Evolutionary conservation across 2,113 vertebrate species (phyloP).

Genomic region (Prietella phreatophila): DNA sequence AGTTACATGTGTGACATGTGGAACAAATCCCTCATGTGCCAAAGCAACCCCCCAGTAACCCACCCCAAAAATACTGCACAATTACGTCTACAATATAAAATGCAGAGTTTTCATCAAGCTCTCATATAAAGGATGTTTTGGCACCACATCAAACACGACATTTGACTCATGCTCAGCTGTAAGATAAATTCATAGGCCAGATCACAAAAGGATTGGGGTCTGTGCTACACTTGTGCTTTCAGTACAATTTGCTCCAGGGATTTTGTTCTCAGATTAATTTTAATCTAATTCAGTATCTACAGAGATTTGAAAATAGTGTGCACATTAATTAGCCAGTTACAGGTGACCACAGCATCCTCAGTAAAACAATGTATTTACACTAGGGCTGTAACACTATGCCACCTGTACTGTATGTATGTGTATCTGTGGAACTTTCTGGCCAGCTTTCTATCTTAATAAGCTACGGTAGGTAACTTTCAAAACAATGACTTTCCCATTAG

Average conservation of each 20-base stretch:
- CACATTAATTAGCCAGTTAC: background rate
- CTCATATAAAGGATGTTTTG: constrained; percentile 28
- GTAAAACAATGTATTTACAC: background rate
- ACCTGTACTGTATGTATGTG: background rate
- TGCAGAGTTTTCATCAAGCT: constrained; percentile 42
- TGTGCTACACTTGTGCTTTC: background rate
- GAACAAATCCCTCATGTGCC: constrained; percentile 43
- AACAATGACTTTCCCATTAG: background rate
- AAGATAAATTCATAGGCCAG: constrained; percentile 29
- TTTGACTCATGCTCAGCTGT: constrained; percentile 7
- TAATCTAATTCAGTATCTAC: background rate
- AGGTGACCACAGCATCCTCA: background rate
- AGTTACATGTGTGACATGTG: constrained; percentile 38
- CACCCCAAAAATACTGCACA: background rate
- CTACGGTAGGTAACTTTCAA: background rate
- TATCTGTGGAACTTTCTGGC: background rate
- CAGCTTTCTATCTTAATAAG: background rate
- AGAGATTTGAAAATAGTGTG: background rate
- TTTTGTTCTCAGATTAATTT: background rate
- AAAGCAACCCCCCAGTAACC: background rate
- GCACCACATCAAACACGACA: constrained; percentile 38
- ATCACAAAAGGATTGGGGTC: background rate
- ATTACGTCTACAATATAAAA: constrained; percentile 44
- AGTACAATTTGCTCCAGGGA: background rate
- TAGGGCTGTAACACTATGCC: background rate